Evolutionary conservation across 2,113 vertebrate genomes (phyloP).

Genomic region (Equus przewalskii): DNA sequence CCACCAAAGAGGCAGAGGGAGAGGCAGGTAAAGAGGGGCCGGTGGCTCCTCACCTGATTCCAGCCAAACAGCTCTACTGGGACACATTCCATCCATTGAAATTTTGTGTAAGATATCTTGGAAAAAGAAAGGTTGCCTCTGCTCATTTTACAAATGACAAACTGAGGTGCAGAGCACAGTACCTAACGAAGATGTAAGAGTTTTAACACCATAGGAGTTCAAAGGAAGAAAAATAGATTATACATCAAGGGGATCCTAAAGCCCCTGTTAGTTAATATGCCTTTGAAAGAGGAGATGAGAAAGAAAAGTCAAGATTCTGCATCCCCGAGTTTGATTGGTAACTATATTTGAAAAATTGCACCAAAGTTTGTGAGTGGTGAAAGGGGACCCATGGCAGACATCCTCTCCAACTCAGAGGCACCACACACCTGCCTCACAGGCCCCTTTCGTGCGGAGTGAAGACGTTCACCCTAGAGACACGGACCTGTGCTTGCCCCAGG

Average conservation of each 20-base stretch:
- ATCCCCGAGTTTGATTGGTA: not conserved
- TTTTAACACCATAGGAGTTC: not conserved
- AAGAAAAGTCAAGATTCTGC: not conserved
- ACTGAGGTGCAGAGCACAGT: not conserved
- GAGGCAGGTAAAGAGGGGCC: rapidly evolving
- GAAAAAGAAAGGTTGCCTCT: not conserved
- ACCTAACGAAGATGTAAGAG: not conserved
- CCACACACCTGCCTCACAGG: rapidly evolving
- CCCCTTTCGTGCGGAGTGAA: no score
- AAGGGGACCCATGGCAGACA: not conserved
- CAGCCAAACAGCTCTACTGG: not conserved
- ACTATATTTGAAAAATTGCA: not conserved
- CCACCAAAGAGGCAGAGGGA: not conserved
- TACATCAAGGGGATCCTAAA: not conserved
- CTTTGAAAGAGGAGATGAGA: not conserved
- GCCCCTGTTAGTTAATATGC: not conserved
- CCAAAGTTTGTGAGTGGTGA: not conserved
- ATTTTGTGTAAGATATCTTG: not conserved
- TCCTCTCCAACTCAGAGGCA: not conserved
- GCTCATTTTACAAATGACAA: not conserved
- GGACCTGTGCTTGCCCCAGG: not conserved
- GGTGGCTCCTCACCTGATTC: not conserved
- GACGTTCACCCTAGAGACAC: not conserved
- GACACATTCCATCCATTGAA: not conserved
- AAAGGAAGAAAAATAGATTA: not conserved